Evolutionary conservation across 2,888 invertebrate genomes (phyloP).

Genomic region (Eilema griseolum): DNA sequence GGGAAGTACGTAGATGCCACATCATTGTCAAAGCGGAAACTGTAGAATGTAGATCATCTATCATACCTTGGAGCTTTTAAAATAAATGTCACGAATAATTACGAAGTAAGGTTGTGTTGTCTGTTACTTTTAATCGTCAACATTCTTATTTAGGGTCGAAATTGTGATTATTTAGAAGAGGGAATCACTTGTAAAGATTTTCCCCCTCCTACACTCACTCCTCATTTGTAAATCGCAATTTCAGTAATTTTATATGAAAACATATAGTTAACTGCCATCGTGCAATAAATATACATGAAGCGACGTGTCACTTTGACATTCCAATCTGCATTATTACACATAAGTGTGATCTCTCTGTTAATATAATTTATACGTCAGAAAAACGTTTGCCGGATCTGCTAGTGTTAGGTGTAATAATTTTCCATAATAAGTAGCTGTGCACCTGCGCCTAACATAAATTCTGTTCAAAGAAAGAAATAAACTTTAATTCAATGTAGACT

Average conservation of each 20-base stretch:
- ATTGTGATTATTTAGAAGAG: background rate
- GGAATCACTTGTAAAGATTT: too few species aligned
- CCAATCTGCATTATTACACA: background rate
- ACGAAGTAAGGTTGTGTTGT: background rate
- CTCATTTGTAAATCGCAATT: background rate
- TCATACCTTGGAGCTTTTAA: background rate
- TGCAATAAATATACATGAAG: background rate
- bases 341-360: background rate
- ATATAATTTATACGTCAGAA: background rate
- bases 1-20: conserved; percentile 37
- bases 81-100: background rate
- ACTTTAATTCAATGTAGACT: background rate
- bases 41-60: conserved; percentile 40
- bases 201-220: background rate
- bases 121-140: background rate
- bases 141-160: background rate
- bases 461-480: background rate
- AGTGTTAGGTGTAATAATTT: background rate
- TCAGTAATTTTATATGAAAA: background rate
- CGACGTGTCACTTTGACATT: background rate
- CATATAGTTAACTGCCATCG: too few species aligned
- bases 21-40: conserved; percentile 43
- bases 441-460: background rate
- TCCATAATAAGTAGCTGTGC: background rate
- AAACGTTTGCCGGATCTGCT: background rate